phyloP scores from a whole-genome alignment of 2,797 vertebrate species.

The Pitangus sulphuratus region DNA sequence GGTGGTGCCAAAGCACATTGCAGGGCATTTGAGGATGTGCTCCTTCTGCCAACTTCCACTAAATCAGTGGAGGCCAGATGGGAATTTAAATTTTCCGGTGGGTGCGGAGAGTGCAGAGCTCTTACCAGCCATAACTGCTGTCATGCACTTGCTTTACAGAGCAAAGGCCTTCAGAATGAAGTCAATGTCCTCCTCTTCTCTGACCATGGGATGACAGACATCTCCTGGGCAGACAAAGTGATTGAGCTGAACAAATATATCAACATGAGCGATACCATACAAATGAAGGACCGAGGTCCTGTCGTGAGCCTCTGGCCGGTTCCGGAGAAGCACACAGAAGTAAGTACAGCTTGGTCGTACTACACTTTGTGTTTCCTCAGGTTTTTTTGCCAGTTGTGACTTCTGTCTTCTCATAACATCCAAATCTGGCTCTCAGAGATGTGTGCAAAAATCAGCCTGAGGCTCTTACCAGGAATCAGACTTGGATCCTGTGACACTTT shows the following conservation, averaged over 20 bases:
- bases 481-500: neutral
- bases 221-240: slow-evolving; percentile 90
- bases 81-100: neutral
- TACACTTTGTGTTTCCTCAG: neutral
- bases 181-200: slow-evolving; percentile 92
- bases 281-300: slow-evolving; percentile 90
- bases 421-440: neutral
- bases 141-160: slow-evolving; percentile 73
- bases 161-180: slow-evolving; percentile 78
- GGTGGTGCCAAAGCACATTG: neutral
- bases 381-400: neutral
- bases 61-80: neutral
- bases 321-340: slow-evolving; percentile 78
- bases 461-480: neutral
- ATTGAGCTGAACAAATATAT: slow-evolving; percentile 88
- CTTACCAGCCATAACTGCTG: neutral
- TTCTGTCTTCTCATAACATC: neutral
- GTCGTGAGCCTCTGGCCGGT: slow-evolving; percentile 92
- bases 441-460: neutral
- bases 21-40: rapidly evolving
- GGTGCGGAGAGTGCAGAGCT: neutral
- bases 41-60: neutral
- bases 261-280: slow-evolving; percentile 82
- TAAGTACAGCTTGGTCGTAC: slow-evolving; percentile 7
- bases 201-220: slow-evolving; percentile 94